These are phyloP conservation scores for Alligator mississippiensis DNA, from an alignment of 2,113 vertebrate genomes.

Conservation along the genomic window DNA sequence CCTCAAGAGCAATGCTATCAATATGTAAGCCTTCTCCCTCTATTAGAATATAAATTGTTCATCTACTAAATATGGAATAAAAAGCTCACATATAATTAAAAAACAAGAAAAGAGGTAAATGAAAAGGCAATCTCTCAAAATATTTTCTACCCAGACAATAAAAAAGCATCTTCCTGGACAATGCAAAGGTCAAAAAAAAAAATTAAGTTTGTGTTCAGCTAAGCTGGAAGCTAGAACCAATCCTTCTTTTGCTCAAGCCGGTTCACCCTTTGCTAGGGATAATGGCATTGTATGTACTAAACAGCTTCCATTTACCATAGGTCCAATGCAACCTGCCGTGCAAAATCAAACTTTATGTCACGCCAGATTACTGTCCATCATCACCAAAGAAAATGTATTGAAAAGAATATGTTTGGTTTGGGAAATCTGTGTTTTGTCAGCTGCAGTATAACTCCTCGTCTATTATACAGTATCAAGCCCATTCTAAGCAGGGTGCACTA, in stretches of 20 bases:
- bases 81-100: neutral
- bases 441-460: constrained; percentile 57
- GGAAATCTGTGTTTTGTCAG: constrained; percentile 70
- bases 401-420: constrained; percentile 51
- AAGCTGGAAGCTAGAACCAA: constrained; percentile 10
- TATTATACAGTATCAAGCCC: constrained; percentile 37
- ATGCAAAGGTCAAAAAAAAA: neutral
- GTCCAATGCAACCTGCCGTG: constrained; percentile 40
- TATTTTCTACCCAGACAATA: constrained; percentile 1
- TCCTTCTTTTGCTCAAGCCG: neutral
- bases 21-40: constrained; percentile 36
- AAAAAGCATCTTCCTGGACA: neutral
- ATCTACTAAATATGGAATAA: constrained; percentile 59
- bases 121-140: constrained; percentile 31
- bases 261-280: constrained; percentile 21
- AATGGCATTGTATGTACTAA: constrained; percentile 51
- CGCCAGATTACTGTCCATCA: constrained; percentile 65
- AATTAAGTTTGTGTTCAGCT: neutral
- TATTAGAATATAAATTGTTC: constrained; percentile 45
- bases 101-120: neutral
- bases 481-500: constrained; percentile 18
- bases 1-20: constrained; percentile 53
- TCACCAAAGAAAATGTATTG: constrained; percentile 50
- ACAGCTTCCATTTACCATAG: constrained; percentile 50
- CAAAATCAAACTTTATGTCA: constrained; percentile 68